phyloP scores from a whole-genome alignment of 1,140 invertebrate species.

The Telenomus remus region DNA sequence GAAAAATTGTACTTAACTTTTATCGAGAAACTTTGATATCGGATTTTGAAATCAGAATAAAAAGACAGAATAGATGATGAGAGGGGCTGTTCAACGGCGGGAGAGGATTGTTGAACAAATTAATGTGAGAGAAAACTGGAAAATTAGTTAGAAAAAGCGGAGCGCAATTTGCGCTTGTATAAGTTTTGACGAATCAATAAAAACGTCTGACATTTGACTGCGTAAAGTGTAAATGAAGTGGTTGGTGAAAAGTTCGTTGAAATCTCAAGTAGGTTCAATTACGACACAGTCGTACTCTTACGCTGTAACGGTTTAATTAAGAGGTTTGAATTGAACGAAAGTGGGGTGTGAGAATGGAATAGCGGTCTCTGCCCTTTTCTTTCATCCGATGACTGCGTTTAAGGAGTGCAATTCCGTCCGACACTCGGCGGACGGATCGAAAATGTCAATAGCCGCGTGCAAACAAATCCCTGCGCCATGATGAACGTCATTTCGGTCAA shows the following conservation, averaged over 20 bases:
- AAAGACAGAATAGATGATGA: too few relatives aligned
- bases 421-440: slow-evolving; percentile 12
- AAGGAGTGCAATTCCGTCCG: slow-evolving; percentile 45
- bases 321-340: slow-evolving; percentile 55
- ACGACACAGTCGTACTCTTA: slow-evolving; percentile 56
- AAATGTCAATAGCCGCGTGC: slow-evolving; percentile 23
- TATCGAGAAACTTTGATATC: too few relatives aligned
- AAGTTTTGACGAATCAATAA: slow-evolving; percentile 45
- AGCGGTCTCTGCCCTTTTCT: slow-evolving; percentile 6
- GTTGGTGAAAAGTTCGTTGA: slow-evolving; percentile 54
- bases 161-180: slow-evolving; percentile 16
- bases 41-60: too few relatives aligned
- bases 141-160: too few relatives aligned
- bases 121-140: too few relatives aligned
- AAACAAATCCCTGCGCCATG: slow-evolving; percentile 13
- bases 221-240: slow-evolving; percentile 52
- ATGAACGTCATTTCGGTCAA: slow-evolving; percentile 14
- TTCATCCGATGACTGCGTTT: slow-evolving; percentile 30
- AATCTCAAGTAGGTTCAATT: slow-evolving; percentile 60
- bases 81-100: too few relatives aligned
- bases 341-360: slow-evolving; percentile 31
- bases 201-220: slow-evolving; percentile 26
- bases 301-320: slow-evolving; percentile 60
- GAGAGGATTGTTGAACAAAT: too few relatives aligned
- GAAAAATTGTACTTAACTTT: too few relatives aligned